These are phyloP conservation scores for Nebria ingens DNA, from an alignment of 1,140 invertebrate genomes.

Conservation along the genomic window DNA sequence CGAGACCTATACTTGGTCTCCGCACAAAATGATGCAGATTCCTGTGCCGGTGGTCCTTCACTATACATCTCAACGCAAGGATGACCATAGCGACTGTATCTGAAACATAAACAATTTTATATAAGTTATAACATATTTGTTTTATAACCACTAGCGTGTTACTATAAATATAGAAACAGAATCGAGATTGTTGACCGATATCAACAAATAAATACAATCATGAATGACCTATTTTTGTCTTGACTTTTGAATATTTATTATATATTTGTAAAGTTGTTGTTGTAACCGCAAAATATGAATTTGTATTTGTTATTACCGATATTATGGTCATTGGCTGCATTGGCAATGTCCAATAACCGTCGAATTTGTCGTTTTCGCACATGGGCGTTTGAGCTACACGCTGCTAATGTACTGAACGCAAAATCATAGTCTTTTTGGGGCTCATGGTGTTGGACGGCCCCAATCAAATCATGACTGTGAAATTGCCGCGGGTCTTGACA, in stretches of 20 bases:
- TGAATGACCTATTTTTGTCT: no score
- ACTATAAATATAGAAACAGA: background rate
- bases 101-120: conserved; percentile 28
- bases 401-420: conserved; percentile 51
- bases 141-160: background rate
- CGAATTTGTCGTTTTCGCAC: conserved; percentile 67
- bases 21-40: conserved; percentile 66
- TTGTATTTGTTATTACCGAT: conserved; percentile 40
- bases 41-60: conserved; percentile 70
- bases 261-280: background rate
- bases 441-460: conserved; percentile 43
- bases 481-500: conserved; percentile 75
- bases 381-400: conserved; percentile 70
- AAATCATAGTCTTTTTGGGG: conserved; percentile 55
- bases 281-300: conserved; percentile 9
- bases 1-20: conserved; percentile 59
- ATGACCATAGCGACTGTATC: conserved; percentile 78
- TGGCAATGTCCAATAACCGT: conserved; percentile 63
- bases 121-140: no score
- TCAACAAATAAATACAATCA: no score
- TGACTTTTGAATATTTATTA: no score
- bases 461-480: conserved; percentile 62
- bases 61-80: conserved; percentile 69
- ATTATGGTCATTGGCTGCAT: conserved; percentile 62
- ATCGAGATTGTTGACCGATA: no score